Conservation (phyloP, 92 coral and sea anemone genomes). For the Parazoanthus swiftii region DNA sequence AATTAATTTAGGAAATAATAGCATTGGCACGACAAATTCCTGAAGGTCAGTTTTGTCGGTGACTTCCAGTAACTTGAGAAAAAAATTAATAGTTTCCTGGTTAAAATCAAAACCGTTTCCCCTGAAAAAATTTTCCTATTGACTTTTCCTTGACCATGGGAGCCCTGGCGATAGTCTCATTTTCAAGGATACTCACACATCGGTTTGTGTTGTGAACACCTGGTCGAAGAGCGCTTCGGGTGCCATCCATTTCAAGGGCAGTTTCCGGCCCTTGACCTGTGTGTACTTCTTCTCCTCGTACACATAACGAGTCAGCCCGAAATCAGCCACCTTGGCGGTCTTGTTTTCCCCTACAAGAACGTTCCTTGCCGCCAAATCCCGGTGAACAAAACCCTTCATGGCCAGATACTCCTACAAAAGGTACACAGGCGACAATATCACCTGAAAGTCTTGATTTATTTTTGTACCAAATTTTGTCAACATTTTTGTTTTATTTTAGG, state of each 20-base stretch:
- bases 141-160: too few species aligned
- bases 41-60: too few species aligned
- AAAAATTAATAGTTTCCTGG: too few species aligned
- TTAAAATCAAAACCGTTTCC: too few species aligned
- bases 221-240: slow-evolving; percentile 15
- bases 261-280: neutral
- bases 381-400: slow-evolving; percentile 16
- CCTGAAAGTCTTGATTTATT: too few species aligned
- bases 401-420: slow-evolving; percentile 1
- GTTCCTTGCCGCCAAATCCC: slow-evolving; percentile 22
- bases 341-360: slow-evolving; percentile 23
- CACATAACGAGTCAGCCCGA: slow-evolving; percentile 19
- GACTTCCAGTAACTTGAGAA: too few species aligned
- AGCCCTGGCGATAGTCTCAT: neutral
- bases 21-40: too few species aligned
- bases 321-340: slow-evolving; percentile 26
- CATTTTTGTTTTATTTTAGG: too few species aligned
- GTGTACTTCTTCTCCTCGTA: slow-evolving; percentile 33
- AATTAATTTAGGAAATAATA: too few species aligned
- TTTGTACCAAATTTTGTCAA: too few species aligned
- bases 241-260: slow-evolving; percentile 29
- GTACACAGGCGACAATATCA: neutral
- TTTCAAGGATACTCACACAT: neutral
- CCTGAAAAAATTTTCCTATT: too few species aligned
- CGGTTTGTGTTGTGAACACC: slow-evolving; percentile 5